Conservation (phyloP, 2,797 vertebrate species). For the Mormyrops attenuatus region DNA sequence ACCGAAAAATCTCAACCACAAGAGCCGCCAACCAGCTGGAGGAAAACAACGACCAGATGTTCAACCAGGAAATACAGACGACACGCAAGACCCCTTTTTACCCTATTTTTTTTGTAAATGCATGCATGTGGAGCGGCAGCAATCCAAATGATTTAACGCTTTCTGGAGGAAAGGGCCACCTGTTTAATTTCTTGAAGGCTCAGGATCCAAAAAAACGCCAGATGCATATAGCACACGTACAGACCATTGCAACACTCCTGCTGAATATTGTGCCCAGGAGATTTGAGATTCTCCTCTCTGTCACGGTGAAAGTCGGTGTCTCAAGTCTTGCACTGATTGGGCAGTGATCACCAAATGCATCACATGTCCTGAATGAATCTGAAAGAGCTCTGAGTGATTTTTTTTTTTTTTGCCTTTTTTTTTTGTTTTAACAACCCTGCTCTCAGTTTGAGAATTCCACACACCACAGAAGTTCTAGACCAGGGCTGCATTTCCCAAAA, state of each 20-base stretch:
- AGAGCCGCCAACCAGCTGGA: not conserved
- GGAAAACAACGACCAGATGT: conserved; percentile 14
- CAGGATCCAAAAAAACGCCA: not conserved
- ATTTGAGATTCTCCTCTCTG: not conserved
- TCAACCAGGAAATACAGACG: conserved; percentile 11
- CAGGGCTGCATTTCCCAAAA: not conserved
- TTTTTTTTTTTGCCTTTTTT: not conserved
- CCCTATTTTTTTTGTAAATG: not conserved
- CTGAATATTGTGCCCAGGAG: not conserved
- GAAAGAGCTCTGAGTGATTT: not conserved
- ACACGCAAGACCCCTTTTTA: conserved; percentile 8
- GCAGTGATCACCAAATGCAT: not conserved
- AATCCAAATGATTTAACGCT: conserved; percentile 14
- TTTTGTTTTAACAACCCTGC: not conserved
- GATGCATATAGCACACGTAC: not conserved
- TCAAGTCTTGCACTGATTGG: not conserved
- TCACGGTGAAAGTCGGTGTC: not conserved
- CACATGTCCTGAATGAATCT: not conserved
- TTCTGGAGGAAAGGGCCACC: not conserved
- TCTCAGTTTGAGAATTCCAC: not conserved
- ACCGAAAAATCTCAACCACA: not conserved
- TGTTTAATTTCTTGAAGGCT: conserved; percentile 7
- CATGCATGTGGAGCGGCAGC: not conserved
- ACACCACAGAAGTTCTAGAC: not conserved
- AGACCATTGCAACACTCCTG: not conserved